These are phyloP conservation scores for Passer montanus DNA, from an alignment of 2,113 vertebrate species.

Conservation along the genomic window DNA sequence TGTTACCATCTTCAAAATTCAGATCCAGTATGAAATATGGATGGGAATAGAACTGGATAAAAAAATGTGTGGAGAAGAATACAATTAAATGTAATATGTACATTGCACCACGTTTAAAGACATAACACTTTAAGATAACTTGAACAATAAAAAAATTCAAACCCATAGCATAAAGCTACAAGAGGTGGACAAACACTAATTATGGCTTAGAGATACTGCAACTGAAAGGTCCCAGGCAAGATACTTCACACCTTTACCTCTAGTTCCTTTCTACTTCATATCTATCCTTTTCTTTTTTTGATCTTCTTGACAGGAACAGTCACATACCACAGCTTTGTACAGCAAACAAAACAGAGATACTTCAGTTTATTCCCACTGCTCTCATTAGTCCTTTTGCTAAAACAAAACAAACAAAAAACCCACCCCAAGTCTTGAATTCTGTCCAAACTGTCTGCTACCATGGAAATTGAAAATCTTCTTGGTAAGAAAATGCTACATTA, in stretches of 20 bases:
- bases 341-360: background rate
- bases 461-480: background rate
- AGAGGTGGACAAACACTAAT: background rate
- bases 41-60: background rate
- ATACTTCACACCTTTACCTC: background rate
- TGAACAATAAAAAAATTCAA: background rate
- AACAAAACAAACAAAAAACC: background rate
- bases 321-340: background rate
- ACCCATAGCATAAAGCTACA: background rate
- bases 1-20: background rate
- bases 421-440: background rate
- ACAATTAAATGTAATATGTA: background rate
- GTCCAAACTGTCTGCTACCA: constrained; percentile 17
- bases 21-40: background rate
- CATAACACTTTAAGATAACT: background rate
- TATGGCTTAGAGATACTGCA: background rate
- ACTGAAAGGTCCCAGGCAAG: background rate
- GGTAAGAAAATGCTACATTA: background rate
- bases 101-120: background rate
- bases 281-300: background rate
- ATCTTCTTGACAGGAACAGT: background rate
- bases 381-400: background rate
- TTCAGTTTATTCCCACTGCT: background rate
- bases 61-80: background rate
- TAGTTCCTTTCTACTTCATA: background rate